Base-by-base conservation (phyloP, 1,140 invertebrate species). In the Mizuhopecten yessoensis region DNA sequence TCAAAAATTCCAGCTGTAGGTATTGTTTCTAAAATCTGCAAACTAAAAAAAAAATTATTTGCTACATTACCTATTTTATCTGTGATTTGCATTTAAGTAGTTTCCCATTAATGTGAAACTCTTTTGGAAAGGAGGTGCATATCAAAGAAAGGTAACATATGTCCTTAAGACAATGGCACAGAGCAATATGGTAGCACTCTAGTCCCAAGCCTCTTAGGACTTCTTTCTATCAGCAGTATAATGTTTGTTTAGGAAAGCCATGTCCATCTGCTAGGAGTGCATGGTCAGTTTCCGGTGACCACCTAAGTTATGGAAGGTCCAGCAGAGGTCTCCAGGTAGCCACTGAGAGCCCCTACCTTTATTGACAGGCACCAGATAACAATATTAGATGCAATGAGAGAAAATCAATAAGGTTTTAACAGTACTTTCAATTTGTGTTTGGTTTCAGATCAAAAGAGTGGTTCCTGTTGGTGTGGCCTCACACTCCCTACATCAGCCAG, bases 401-500 rank as follows among this genome's bases (percentile, higher is more conserved):
- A 17, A 75, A 75, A 75, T 75, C 57, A 75, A 75, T 75, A 75
- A n/a, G n/a, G 23, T 75, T 75, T 75, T 75, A 75, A 75, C 57
- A 5, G 23, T 75, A 75, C 57, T 75, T 75, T 75, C 57, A 75
- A 75, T 75, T 75, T 75, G 57, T 75, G n/a, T 75, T 75, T 75
- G n/a, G 57, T 75, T 75, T 29, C 57, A 75, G 57, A 75, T 75
- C 23, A 75, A 75, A 75, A 9, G 57, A 75, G 23, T 75, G 57
- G n/a, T 75, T 75, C 57, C 57, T 75, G 57, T 75, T 75, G 57
- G 17, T 29, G 3, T 7, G 57, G n/a, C 57, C 57, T 29, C 57
- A n/a, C 57, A 75, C 9, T 75, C 57, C 57, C 57, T 0, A n/a
- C 17, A 75, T 29, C 57, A 29, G n/a, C 57, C 57, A 75, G n/a